phyloP scores from a whole-genome alignment of 1,140 invertebrate species.

The Diabrotica undecimpunctata region DNA sequence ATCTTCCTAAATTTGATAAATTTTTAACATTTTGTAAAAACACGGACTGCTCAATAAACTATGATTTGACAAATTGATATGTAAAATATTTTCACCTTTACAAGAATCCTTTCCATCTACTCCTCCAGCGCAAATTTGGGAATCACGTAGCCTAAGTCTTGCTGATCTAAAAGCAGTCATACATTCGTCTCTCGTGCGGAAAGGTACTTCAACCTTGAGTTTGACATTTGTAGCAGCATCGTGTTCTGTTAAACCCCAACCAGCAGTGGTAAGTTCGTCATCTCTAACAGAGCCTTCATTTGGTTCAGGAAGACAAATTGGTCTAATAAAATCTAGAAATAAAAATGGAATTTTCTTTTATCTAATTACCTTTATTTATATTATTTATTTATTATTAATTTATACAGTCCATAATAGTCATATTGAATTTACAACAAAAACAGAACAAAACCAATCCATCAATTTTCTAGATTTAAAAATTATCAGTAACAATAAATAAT shows the following conservation, averaged over 20 bases:
- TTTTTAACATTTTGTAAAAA: too few relatives aligned
- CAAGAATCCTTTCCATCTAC: slow-evolving; percentile 61
- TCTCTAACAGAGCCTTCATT: slow-evolving; percentile 37
- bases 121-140: slow-evolving; percentile 63
- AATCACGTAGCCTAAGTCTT: slow-evolving; percentile 42
- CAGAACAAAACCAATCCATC: too few relatives aligned
- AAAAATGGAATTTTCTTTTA: neutral
- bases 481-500: too few relatives aligned
- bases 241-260: slow-evolving; percentile 62
- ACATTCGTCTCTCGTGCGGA: slow-evolving; percentile 49
- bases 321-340: slow-evolving; percentile 52
- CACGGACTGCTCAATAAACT: too few relatives aligned
- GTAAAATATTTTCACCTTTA: slow-evolving; percentile 30
- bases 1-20: too few relatives aligned
- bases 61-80: neutral
- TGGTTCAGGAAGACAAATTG: slow-evolving; percentile 63
- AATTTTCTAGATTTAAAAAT: too few relatives aligned
- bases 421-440: too few relatives aligned
- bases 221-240: slow-evolving; percentile 45
- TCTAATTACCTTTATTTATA: too few relatives aligned
- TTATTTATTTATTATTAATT: too few relatives aligned
- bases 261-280: slow-evolving; percentile 53
- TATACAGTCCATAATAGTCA: too few relatives aligned
- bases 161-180: slow-evolving; percentile 46
- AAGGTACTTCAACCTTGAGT: slow-evolving; percentile 46